Base-by-base conservation (phyloP, 1,140 invertebrate genomes). In the Calephelis nemesis region DNA sequence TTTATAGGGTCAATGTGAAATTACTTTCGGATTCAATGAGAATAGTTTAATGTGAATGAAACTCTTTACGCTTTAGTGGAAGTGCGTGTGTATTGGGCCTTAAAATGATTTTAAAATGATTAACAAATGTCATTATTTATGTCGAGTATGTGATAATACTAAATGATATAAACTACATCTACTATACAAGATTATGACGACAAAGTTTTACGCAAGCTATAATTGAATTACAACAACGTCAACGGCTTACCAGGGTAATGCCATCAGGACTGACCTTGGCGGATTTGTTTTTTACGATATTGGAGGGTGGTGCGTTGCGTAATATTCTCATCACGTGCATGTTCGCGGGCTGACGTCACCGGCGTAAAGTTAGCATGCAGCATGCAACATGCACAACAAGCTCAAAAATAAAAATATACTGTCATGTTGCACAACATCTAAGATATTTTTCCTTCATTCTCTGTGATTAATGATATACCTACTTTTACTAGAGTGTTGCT, bases 281-380 rank as follows among this genome's bases (percentile, higher is more conserved):
- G 7, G 96, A 97, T 92, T 96, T 97, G 79, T 94, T 96, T 94
- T 95, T 97, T 87, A 94, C 94, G 87, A 96, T 87, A 93, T 96
- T 94, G 77, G 96, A 97, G 30, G 96, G 96, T 75, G 96, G 96
- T 64, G 96, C 96, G 93, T 96, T 95, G 85, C 96, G 94, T 70
- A 97, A 93, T 77, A 94, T 93, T 85, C 95, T 93, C 92, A 97
- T 94, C 81, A 95, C 93, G 83, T 95, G 94, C 89, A 96, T 94
- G 92, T 96, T 96, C 72, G 94, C 85, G 82, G 95, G 95, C 95
- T 96, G 93, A 76, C 74, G 67, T 60, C 58, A 60, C 52, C 75
- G 71, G 68, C 50, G 70, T 67, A 77, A 83, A 80, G 73, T 74
- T 78, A 83, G 78, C 85, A 86, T 81, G 82, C 84, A 84, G 82